A percentile compares a stretch with the other conserved stretches of the same genome.
Evolutionary conservation across 2,888 invertebrate species (phyloP).

Genomic region (Leistus spinibarbis): DNA sequence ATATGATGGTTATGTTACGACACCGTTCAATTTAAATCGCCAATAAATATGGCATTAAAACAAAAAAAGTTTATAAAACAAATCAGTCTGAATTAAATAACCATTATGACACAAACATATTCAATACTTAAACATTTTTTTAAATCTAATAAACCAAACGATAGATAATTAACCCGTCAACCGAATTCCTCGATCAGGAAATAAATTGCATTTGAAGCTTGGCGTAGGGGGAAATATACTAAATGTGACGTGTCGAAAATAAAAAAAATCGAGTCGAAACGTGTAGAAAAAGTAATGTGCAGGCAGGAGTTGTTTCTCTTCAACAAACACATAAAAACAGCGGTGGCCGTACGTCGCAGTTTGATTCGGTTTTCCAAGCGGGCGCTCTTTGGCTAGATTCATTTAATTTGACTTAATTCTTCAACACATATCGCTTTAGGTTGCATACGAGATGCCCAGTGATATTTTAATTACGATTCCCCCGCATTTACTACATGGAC

Average conservation of each 20-base stretch:
- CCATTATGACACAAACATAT: neutral
- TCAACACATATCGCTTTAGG: conserved; percentile 22
- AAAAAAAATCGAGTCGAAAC: too few relatives aligned
- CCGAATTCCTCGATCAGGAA: neutral
- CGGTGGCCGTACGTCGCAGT: conserved; percentile 25
- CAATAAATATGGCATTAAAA: neutral
- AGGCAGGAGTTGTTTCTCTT: neutral
- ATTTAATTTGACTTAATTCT: conserved; percentile 39
- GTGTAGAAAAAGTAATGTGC: neutral
- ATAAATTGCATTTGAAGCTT: neutral
- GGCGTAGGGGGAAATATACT: too few relatives aligned
- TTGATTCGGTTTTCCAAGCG: conserved; percentile 34
- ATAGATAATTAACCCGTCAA: neutral
- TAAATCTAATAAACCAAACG: neutral
- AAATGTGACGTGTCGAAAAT: too few relatives aligned
- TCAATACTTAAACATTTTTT: neutral
- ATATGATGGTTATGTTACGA: too few relatives aligned
- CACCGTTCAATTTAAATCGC: too few relatives aligned
- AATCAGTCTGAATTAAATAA: neutral
- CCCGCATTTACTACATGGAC: conserved; percentile 32
- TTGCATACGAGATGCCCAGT: conserved; percentile 29
- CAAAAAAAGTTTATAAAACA: neutral
- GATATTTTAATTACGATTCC: conserved; percentile 38
- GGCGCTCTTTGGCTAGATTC: conserved; percentile 36
- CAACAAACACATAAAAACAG: neutral